phyloP scores from a whole-genome alignment of 2,888 invertebrate species.

The Aquatica leii region DNA sequence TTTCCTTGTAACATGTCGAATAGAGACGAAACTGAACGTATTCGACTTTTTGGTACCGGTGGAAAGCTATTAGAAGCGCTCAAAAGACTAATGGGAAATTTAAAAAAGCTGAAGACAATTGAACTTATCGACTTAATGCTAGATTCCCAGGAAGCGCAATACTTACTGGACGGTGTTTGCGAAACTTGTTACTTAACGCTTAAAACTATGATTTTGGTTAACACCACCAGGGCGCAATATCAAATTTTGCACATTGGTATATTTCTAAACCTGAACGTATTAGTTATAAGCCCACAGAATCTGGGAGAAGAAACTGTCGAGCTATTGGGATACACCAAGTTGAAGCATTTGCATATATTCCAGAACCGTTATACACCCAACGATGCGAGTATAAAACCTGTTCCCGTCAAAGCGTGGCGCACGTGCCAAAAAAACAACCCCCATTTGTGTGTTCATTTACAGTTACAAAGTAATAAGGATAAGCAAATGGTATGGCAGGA shows the following conservation, averaged over 20 bases:
- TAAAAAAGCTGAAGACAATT: slow-evolving; percentile 69
- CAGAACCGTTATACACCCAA: slow-evolving; percentile 76
- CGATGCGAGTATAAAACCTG: slow-evolving; percentile 63
- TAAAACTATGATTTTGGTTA: slow-evolving; percentile 71
- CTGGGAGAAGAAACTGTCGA: slow-evolving; percentile 76
- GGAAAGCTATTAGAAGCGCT: slow-evolving; percentile 72
- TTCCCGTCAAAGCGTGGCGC: slow-evolving; percentile 62
- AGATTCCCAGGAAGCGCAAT: slow-evolving; percentile 73
- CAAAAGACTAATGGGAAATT: slow-evolving; percentile 72
- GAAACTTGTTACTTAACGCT: slow-evolving; percentile 70
- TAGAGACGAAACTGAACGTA: slow-evolving; percentile 68
- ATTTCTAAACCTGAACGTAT: slow-evolving; percentile 75
- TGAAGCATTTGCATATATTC: slow-evolving; percentile 74
- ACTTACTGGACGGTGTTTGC: slow-evolving; percentile 77
- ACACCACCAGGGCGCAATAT: slow-evolving; percentile 74
- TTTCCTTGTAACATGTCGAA: slow-evolving; percentile 79
- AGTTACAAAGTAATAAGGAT: slow-evolving; percentile 68
- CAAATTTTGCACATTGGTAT: slow-evolving; percentile 78
- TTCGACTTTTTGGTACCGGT: slow-evolving; percentile 80
- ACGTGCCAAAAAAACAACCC: slow-evolving; percentile 66
- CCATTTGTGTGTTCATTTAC: slow-evolving; percentile 72
- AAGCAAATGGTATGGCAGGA: slow-evolving; percentile 73
- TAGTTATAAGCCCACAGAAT: slow-evolving; percentile 77
- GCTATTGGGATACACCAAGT: slow-evolving; percentile 69
- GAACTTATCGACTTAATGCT: slow-evolving; percentile 79